Evolutionary conservation across 2,888 invertebrate species (phyloP).

Genomic region (Tricholauxania praeusta): DNA sequence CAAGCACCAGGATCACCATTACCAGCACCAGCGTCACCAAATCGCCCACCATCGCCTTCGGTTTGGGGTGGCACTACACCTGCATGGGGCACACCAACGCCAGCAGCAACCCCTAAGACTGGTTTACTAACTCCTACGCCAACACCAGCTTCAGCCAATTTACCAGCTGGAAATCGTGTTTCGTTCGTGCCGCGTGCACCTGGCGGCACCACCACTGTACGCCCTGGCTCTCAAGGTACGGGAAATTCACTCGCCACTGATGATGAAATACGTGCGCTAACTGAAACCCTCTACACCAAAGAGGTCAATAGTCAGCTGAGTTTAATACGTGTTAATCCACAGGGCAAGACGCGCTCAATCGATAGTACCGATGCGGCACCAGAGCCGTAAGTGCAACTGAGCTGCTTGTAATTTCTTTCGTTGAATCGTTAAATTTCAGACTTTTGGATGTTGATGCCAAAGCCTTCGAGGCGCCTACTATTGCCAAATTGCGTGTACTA

Average conservation of each 20-base stretch:
- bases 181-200: slow-evolving; percentile 58
- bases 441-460: slow-evolving; percentile 75
- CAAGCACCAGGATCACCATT: slow-evolving; percentile 46
- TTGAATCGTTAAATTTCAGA: slow-evolving; percentile 67
- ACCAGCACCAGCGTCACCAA: slow-evolving; percentile 42
- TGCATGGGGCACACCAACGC: slow-evolving; percentile 13
- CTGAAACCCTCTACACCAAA: slow-evolving; percentile 78
- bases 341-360: slow-evolving; percentile 79
- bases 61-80: slow-evolving; percentile 40
- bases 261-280: slow-evolving; percentile 75
- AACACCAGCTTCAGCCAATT: slow-evolving; percentile 13
- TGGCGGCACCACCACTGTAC: slow-evolving; percentile 52
- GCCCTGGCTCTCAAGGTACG: slow-evolving; percentile 56
- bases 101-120: slow-evolving; percentile 1
- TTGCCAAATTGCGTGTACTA: slow-evolving; percentile 78
- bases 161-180: slow-evolving; percentile 46
- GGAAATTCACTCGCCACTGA: slow-evolving; percentile 73
- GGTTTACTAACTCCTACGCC: neutral
- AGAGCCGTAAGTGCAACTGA: slow-evolving; percentile 73
- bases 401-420: neutral
- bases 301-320: slow-evolving; percentile 81
- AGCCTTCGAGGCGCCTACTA: slow-evolving; percentile 73
- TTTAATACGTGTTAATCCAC: slow-evolving; percentile 78
- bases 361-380: slow-evolving; percentile 80
- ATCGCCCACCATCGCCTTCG: slow-evolving; percentile 33